phyloP scores from a whole-genome alignment of 2,113 vertebrate genomes.

The Chelonoidis abingdonii region DNA sequence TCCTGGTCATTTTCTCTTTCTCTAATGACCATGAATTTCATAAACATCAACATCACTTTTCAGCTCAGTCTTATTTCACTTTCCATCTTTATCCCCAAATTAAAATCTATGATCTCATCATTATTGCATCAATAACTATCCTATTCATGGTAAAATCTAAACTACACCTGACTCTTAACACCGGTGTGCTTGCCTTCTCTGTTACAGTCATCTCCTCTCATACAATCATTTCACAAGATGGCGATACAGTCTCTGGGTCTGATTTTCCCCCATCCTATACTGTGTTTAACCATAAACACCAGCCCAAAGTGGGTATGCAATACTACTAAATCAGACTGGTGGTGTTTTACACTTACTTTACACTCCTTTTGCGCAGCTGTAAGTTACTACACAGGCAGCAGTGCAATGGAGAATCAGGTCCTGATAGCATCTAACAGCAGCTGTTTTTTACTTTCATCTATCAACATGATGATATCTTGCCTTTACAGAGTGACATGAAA shows the following conservation, averaged over 20 bases:
- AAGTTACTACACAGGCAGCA: neutral
- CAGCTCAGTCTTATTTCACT: neutral
- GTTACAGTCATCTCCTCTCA: neutral
- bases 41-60: neutral
- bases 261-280: neutral
- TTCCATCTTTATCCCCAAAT: neutral
- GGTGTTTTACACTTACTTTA: neutral
- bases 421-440: neutral
- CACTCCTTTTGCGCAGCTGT: neutral
- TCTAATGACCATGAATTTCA: fast-evolving
- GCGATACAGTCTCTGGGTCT: neutral
- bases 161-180: neutral
- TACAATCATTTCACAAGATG: neutral
- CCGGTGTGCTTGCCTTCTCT: neutral
- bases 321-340: neutral
- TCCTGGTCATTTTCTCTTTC: constrained; percentile 1
- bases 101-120: neutral
- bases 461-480: neutral
- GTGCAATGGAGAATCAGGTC: neutral
- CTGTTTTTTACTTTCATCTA: neutral
- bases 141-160: neutral
- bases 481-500: neutral
- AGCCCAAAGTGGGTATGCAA: neutral
- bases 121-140: neutral
- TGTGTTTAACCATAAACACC: neutral